A percentile compares a stretch with the other conserved stretches of the same genome.
Conservation (phyloP, 2,888 invertebrate species). For the Lithophane socia region DNA sequence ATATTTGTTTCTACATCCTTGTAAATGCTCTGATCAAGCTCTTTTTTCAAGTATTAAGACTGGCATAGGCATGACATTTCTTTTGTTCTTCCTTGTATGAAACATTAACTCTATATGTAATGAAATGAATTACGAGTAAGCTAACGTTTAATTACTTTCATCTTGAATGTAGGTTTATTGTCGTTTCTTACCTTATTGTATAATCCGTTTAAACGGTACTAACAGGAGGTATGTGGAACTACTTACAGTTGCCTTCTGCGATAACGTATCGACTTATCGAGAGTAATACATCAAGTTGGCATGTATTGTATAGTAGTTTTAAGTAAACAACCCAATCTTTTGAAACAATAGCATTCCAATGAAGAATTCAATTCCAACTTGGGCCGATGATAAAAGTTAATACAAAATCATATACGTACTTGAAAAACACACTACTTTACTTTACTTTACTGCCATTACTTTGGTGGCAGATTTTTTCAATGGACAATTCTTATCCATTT, state of each 20-base stretch:
- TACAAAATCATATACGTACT: not conserved
- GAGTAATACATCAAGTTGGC: conserved; percentile 28
- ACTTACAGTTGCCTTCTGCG: conserved; percentile 45
- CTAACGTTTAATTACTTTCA: conserved; percentile 26
- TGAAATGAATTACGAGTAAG: not conserved
- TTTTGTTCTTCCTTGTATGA: not conserved
- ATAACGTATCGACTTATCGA: conserved; percentile 52
- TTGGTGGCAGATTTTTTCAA: not conserved
- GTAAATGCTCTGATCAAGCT: not conserved
- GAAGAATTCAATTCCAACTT: not conserved
- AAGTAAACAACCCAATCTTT: conserved; percentile 21
- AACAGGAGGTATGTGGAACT: conserved; percentile 48
- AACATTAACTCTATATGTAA: not conserved
- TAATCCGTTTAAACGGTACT: conserved; percentile 55
- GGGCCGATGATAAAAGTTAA: conserved; percentile 3
- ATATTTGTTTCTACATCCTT: not conserved
- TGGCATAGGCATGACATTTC: not conserved
- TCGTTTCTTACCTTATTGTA: conserved; percentile 50
- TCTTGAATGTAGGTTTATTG: conserved; percentile 23
- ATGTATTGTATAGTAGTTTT: conserved; percentile 29
- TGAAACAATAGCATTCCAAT: conserved; percentile 38
- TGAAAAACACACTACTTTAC: not conserved
- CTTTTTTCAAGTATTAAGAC: not conserved
- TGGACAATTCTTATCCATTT: not conserved
- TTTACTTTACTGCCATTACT: too few species aligned